A percentile compares a stretch with the other conserved stretches of the same genome.
phyloP scores from a whole-genome alignment of 2,888 invertebrate species.

The Eurytoma adleriae region DNA sequence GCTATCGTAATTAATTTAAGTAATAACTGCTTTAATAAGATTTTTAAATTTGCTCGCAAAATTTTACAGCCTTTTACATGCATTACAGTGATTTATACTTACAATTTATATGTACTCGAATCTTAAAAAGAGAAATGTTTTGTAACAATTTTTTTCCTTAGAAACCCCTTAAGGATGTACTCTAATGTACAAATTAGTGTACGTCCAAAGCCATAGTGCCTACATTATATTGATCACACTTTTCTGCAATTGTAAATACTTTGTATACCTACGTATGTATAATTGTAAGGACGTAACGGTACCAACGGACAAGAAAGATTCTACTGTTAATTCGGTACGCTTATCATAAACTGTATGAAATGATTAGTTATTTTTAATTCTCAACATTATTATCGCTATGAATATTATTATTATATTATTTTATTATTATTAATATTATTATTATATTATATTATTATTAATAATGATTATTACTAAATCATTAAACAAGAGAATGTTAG shows the following conservation, averaged over 20 bases:
- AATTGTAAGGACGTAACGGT: slow-evolving; percentile 64
- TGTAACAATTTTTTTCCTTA: slow-evolving; percentile 61
- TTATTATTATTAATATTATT: slow-evolving; percentile 51
- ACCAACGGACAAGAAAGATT: slow-evolving; percentile 65
- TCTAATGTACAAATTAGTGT: slow-evolving; percentile 75
- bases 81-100: neutral
- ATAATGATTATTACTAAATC: slow-evolving; percentile 58
- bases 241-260: slow-evolving; percentile 75
- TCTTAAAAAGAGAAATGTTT: neutral
- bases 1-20: slow-evolving; percentile 15
- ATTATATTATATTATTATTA: slow-evolving; percentile 54
- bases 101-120: neutral
- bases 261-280: slow-evolving; percentile 67
- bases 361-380: slow-evolving; percentile 73
- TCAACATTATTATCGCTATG: slow-evolving; percentile 66
- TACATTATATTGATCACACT: slow-evolving; percentile 74
- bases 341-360: slow-evolving; percentile 63
- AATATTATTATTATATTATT: slow-evolving; percentile 48
- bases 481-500: slow-evolving; percentile 70
- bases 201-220: slow-evolving; percentile 76
- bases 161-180: slow-evolving; percentile 74
- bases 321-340: slow-evolving; percentile 61
- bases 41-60: slow-evolving; percentile 5
- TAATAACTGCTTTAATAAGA: neutral
- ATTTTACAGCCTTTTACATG: slow-evolving; percentile 22